A percentile compares a stretch with the other conserved stretches of the same genome.
Evolutionary conservation across 1,140 invertebrate species (phyloP).

Genomic region (Brachystomella parvula): DNA sequence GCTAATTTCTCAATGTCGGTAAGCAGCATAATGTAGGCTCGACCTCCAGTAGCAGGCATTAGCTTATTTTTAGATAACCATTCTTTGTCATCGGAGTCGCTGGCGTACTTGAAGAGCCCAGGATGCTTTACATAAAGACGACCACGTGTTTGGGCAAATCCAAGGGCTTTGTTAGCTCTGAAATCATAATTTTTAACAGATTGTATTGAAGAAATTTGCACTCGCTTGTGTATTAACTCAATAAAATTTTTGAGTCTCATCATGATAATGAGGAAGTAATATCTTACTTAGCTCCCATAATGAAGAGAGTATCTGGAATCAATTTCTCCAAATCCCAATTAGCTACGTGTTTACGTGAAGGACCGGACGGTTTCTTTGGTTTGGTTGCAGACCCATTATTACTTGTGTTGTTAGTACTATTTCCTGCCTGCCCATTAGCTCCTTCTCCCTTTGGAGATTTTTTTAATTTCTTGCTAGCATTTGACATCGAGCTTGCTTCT

Average conservation of each 20-base stretch:
- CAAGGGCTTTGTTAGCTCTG: slow-evolving; percentile 60
- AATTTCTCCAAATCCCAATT: slow-evolving; percentile 69
- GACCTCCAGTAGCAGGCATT: slow-evolving; percentile 66
- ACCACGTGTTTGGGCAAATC: slow-evolving; percentile 64
- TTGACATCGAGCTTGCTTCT: slow-evolving; percentile 44
- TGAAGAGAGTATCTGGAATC: slow-evolving; percentile 60
- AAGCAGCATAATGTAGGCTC: slow-evolving; percentile 69
- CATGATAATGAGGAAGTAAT: too few species aligned
- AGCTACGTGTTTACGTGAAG: slow-evolving; percentile 46
- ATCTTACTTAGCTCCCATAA: slow-evolving; percentile 66
- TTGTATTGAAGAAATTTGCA: too few species aligned
- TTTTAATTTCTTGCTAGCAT: slow-evolving; percentile 39
- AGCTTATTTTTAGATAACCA: slow-evolving; percentile 68
- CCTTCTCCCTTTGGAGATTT: slow-evolving; percentile 21
- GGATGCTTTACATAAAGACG: slow-evolving; percentile 69
- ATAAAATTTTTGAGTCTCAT: neutral
- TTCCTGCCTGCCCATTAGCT: slow-evolving; percentile 7
- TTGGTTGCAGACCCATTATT: slow-evolving; percentile 24
- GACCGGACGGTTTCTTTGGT: slow-evolving; percentile 41
- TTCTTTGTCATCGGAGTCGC: slow-evolving; percentile 71
- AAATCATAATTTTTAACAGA: too few species aligned
- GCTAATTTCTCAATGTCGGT: slow-evolving; percentile 69
- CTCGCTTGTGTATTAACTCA: too few species aligned
- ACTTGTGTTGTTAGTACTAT: slow-evolving; percentile 23
- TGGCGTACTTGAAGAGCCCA: slow-evolving; percentile 65